These are phyloP conservation scores for Hesperophylax magnus DNA, from an alignment of 1,140 invertebrate genomes.

Conservation along the genomic window DNA sequence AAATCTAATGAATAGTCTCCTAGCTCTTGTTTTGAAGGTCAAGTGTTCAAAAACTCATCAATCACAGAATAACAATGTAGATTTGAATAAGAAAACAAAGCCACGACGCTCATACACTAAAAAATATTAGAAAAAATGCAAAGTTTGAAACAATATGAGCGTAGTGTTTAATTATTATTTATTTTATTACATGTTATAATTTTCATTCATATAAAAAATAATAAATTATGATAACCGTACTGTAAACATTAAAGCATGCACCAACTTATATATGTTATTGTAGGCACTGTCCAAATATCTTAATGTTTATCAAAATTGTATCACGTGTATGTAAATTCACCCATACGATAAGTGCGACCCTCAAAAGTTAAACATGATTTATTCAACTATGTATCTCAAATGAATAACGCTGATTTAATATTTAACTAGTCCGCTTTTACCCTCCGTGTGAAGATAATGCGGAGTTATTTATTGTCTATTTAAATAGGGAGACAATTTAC, in stretches of 20 bases:
- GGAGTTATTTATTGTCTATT: not conserved
- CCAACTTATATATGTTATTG: not conserved
- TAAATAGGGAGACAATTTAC: not conserved
- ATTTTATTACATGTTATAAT: too few relatives aligned
- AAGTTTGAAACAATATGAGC: too few relatives aligned
- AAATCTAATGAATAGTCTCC: too few relatives aligned
- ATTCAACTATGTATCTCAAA: not conserved
- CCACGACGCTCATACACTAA: too few relatives aligned
- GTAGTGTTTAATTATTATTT: too few relatives aligned
- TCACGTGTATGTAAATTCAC: not conserved
- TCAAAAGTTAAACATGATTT: constrained; percentile 33
- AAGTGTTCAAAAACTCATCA: too few relatives aligned
- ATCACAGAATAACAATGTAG: too few relatives aligned
- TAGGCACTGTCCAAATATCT: not conserved
- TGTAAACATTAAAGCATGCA: not conserved
- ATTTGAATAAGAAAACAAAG: too few relatives aligned
- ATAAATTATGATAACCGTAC: not conserved
- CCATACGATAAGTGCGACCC: not conserved
- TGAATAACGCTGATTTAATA: constrained; percentile 23
- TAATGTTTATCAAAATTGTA: constrained; percentile 15
- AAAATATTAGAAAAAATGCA: too few relatives aligned
- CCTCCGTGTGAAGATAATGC: not conserved
- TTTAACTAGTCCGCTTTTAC: not conserved
- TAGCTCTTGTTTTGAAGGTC: too few relatives aligned
- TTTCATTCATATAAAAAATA: too few relatives aligned